These are phyloP conservation scores for Dinoponera quadriceps DNA, from an alignment of 1,140 invertebrate genomes.

Conservation along the genomic window DNA sequence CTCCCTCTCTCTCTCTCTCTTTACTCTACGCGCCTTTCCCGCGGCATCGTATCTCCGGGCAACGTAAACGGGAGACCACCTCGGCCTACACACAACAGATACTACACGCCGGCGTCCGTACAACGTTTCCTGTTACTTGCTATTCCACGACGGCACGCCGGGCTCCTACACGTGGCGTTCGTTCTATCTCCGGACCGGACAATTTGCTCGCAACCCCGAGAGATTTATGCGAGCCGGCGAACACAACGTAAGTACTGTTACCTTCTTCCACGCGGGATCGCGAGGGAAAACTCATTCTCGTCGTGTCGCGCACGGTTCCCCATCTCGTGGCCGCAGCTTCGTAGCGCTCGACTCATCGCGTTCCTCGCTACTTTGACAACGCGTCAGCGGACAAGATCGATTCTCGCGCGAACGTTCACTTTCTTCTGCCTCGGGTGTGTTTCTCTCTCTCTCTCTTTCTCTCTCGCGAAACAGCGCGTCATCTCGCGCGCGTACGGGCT, in stretches of 20 bases:
- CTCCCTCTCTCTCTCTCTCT: too few species aligned
- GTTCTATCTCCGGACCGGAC: slow-evolving; percentile 78
- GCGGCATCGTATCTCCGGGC: slow-evolving; percentile 47
- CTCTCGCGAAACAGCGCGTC: too few species aligned
- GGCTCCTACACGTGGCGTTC: slow-evolving; percentile 74
- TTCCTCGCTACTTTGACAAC: too few species aligned
- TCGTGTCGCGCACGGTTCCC: not conserved
- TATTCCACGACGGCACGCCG: slow-evolving; percentile 67
- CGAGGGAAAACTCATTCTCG: slow-evolving; percentile 45
- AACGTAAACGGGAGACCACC: slow-evolving; percentile 71
- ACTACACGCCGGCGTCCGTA: slow-evolving; percentile 62
- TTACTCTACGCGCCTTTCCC: not conserved
- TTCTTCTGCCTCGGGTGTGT: too few species aligned
- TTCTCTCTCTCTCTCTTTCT: not conserved
- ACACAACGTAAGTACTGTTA: slow-evolving; percentile 76
- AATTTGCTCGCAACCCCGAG: slow-evolving; percentile 81
- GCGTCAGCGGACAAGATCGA: too few species aligned
- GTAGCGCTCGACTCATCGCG: too few species aligned
- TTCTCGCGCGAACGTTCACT: too few species aligned
- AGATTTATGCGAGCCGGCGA: slow-evolving; percentile 78
- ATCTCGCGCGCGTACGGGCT: too few species aligned
- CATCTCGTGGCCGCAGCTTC: slow-evolving; percentile 1
- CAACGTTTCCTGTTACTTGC: slow-evolving; percentile 81
- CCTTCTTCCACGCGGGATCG: slow-evolving; percentile 70
- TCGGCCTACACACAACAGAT: slow-evolving; percentile 63